Evolutionary conservation across 2,888 invertebrate genomes (phyloP), one percentile per base, ranked within the genome.

Genomic region (Gasteruption jaculator): DNA sequence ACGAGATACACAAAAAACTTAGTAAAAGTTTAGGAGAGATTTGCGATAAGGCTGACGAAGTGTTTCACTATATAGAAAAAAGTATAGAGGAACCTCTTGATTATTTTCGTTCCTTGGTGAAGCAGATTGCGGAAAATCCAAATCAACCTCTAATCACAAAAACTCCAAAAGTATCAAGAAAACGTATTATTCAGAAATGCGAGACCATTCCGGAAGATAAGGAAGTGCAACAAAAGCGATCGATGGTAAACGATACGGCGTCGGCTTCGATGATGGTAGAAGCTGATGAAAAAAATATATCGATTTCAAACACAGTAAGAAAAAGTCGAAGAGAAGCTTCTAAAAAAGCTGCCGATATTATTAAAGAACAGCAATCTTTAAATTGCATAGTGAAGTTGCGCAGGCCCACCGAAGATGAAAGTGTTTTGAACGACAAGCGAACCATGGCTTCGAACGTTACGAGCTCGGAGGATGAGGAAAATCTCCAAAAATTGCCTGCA

Each of bases 191-290:
- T 1, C 55, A 56, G 26, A 57, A 55, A 31, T 66, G 66, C 3
- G 58, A 61, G 41, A 61, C 68, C 1, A 68, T 68, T 43, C 65
- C 58, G 5, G 68, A 68, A 45, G 46, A 65, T 43, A 54, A 55
- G 20, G 36, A 56, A 3, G 29, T 55, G 3, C 32, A 41, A 12
- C 5, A 10, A 8, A 11, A 15, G 8, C 22, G 25, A 24, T 3
- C 22, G 6, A 15, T 4, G 3, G 25, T 24, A 10, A 12, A 15
- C 4, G 35, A 35, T 7, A 5, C 5, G 14, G 1, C 36, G 5
- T 5, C 15, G 4, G 27, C 30, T 7, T 32, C 40, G 12, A 26
- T n/a, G 21, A 34, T 40, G 19, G 38, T 42, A n/a, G 45, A 47
- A 5, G 16, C 18, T 2, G 38, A 24, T 7, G 47, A 46, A 8